Conservation (phyloP, 2,113 vertebrate species). For the Dromas ardeola region DNA sequence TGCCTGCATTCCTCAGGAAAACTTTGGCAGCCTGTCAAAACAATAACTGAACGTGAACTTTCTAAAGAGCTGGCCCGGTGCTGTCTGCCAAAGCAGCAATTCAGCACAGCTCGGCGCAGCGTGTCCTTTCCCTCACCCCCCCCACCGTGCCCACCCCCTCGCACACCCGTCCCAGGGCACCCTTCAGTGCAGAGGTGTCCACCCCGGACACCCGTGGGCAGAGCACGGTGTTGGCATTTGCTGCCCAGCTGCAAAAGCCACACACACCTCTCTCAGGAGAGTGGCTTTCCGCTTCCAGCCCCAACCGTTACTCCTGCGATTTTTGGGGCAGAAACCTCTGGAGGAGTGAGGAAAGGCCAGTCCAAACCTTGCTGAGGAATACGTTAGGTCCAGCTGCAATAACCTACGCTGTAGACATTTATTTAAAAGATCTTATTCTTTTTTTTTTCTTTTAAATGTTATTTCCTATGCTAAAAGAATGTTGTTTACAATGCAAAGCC, state of each 20-base stretch:
- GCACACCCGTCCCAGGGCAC: neutral
- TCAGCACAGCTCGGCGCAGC: neutral
- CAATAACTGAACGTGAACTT: slow-evolving; percentile 70
- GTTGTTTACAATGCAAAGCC: slow-evolving; percentile 55
- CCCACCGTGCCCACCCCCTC: neutral
- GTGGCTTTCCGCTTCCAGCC: neutral
- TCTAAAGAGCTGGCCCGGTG: slow-evolving; percentile 49
- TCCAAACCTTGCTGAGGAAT: neutral
- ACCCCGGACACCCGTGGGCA: neutral
- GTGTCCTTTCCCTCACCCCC: slow-evolving; percentile 35
- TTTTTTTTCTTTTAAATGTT: neutral
- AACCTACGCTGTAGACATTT: neutral
- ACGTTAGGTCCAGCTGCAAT: neutral
- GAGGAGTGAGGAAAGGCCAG: neutral
- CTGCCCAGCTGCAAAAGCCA: neutral
- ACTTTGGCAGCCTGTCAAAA: slow-evolving; percentile 69
- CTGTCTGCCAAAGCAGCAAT: slow-evolving; percentile 59
- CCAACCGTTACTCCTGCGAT: accelerated
- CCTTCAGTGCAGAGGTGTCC: neutral
- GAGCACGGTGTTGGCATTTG: accelerated
- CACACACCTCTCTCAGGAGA: neutral
- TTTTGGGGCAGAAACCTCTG: neutral
- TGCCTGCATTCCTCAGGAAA: slow-evolving; percentile 69
- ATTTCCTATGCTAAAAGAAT: slow-evolving; percentile 52
- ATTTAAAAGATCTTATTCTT: neutral